Base-by-base conservation (phyloP, 1,140 invertebrate genomes). In the Atta cephalotes region DNA sequence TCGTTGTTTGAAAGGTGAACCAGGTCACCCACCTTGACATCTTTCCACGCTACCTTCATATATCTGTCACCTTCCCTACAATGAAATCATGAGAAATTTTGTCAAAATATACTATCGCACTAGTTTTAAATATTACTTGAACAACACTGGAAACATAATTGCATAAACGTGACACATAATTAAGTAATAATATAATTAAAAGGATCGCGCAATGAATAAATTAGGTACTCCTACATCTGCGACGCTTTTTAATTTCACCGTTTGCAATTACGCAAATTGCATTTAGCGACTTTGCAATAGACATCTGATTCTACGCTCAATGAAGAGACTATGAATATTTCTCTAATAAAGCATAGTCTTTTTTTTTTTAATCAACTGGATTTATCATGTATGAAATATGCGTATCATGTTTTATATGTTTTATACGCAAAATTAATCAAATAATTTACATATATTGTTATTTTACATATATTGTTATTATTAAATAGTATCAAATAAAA, bases 1-100 rank as follows among this genome's bases (percentile, higher is more conserved):
- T 99, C 99, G 95, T 99, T 99, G 95, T 99, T 99, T 16, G 98
- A 98, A 82, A 99, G 95, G 95, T 99, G 99, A 21, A 99, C 97
- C 87, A 99, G 96, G 95, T 99, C 99, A 1, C 99, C 99, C 21
- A 99, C 98, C 78, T 97, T 96, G 31, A 99, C 96, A 88, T 99
- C 97, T 91, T 98, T 97, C 99, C 99, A 99, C 87, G 97, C 96
- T 5, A 97, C 97, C 93, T 97, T 97, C 91, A 97, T 97, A 94
- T 99, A 99, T 71, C 97, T 96, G 84, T 97, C 97, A 86, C 97
- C 96, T 92, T 98, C 97, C 89, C 98, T 99, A 96, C 2, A 96
- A 94, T 51, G 39, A 86, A 62, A 84, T 18, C 93, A 28, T 6
- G 14, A 56, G n/a, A 74, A 39, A 70, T 71, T 14, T 68, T n/a